Percentiles rank a stretch among this genome's conserved stretches.
Evolutionary conservation across 2,888 invertebrate species (phyloP).

Genomic region (Panzeria rudis): DNA sequence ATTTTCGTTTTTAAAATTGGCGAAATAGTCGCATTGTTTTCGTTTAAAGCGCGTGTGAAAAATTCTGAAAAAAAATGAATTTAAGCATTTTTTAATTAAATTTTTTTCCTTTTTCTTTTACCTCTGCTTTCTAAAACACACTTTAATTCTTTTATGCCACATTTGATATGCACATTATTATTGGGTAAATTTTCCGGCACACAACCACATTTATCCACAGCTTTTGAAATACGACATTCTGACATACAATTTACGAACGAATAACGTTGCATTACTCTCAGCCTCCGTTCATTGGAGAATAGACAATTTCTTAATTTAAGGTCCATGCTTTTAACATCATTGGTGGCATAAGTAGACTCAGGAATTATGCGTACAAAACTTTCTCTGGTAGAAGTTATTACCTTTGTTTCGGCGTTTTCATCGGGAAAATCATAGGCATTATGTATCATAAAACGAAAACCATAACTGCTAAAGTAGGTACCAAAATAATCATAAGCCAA

Average conservation of each 20-base stretch:
- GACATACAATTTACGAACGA: slow-evolving; percentile 88
- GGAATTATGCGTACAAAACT: slow-evolving; percentile 87
- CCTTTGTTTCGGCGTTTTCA: slow-evolving; percentile 86
- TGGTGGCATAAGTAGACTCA: slow-evolving; percentile 87
- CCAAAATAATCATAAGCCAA: slow-evolving; percentile 87
- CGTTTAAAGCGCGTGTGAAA: slow-evolving; percentile 83
- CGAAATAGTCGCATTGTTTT: slow-evolving; percentile 77
- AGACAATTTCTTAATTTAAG: slow-evolving; percentile 86
- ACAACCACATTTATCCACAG: slow-evolving; percentile 85
- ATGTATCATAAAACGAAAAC: slow-evolving; percentile 87
- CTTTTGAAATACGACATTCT: slow-evolving; percentile 85
- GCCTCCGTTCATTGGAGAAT: slow-evolving; percentile 85
- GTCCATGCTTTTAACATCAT: slow-evolving; percentile 84
- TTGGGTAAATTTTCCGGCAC: slow-evolving; percentile 86
- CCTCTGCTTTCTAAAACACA: slow-evolving; percentile 80
- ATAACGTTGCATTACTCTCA: slow-evolving; percentile 84
- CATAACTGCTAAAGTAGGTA: slow-evolving; percentile 86
- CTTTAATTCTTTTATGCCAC: slow-evolving; percentile 76
- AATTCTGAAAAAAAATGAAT: slow-evolving; percentile 71
- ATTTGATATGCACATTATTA: slow-evolving; percentile 79
- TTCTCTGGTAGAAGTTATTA: slow-evolving; percentile 86
- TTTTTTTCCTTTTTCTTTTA: slow-evolving; percentile 55
- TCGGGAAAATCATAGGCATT: slow-evolving; percentile 87
- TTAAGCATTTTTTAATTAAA: background rate
- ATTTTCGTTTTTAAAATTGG: slow-evolving; percentile 74